These are phyloP conservation scores for Parazoanthus swiftii DNA, from an alignment of 92 coral and sea anemone genomes.

Conservation along the genomic window DNA sequence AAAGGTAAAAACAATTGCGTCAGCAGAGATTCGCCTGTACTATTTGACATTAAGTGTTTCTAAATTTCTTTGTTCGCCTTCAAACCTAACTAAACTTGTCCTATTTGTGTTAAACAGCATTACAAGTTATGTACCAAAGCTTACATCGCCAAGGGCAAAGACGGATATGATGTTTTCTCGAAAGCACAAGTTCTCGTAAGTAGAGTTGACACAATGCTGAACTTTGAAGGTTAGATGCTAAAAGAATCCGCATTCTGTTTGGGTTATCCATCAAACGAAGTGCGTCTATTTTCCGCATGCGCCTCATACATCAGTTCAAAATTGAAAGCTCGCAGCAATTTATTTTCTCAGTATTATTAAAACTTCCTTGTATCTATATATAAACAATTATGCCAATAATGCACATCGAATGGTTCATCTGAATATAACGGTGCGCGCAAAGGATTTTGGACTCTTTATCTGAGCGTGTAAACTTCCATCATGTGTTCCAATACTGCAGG, in stretches of 20 bases:
- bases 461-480: neutral
- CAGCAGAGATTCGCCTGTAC: too few relatives aligned
- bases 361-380: too few relatives aligned
- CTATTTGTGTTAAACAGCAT: slow-evolving; percentile 47
- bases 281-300: too few relatives aligned
- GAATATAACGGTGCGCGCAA: neutral
- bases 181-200: slow-evolving; percentile 82
- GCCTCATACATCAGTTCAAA: too few relatives aligned
- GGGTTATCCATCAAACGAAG: too few relatives aligned
- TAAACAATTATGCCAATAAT: too few relatives aligned
- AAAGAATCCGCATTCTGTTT: too few relatives aligned
- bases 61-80: neutral
- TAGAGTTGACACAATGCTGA: neutral
- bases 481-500: slow-evolving; percentile 27
- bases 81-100: neutral
- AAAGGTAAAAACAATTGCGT: too few relatives aligned
- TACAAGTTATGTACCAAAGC: slow-evolving; percentile 90
- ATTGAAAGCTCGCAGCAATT: too few relatives aligned
- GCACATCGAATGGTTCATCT: too few relatives aligned
- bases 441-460: neutral
- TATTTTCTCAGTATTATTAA: too few relatives aligned
- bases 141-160: slow-evolving; percentile 89
- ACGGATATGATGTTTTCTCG: slow-evolving; percentile 90
- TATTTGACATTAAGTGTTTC: neutral
- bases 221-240: too few relatives aligned